Conservation (phyloP, 1,140 invertebrate species). For the Pseudomyrmex gracilis region DNA sequence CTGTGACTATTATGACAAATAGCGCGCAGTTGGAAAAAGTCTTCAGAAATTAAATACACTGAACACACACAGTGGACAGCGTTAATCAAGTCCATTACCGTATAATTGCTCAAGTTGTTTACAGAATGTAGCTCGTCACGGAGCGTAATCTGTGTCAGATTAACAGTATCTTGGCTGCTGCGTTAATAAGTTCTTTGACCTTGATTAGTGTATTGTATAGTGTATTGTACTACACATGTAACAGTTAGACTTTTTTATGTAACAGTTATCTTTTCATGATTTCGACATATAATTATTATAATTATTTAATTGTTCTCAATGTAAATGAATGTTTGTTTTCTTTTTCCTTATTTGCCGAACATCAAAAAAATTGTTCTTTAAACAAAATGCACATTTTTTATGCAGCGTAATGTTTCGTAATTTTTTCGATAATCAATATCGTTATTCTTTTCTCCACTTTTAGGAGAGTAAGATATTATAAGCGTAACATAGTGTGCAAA, state of each 20-base stretch:
- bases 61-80: constrained; percentile 45
- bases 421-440: neutral
- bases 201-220: neutral
- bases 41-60: constrained; percentile 1
- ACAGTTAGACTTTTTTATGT: neutral
- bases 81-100: constrained; percentile 58
- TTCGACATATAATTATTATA: no score
- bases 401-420: no score
- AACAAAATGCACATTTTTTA: neutral
- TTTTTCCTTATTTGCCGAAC: neutral
- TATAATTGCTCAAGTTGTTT: constrained; percentile 55
- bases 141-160: constrained; percentile 67
- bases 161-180: constrained; percentile 62
- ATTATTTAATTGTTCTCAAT: neutral
- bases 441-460: neutral
- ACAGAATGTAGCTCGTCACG: constrained; percentile 66
- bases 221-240: neutral
- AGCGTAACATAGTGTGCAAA: no score
- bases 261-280: no score
- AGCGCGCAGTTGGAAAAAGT: neutral
- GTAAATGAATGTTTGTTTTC: neutral
- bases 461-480: no score
- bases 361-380: neutral
- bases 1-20: neutral
- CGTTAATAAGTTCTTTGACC: constrained; percentile 17